Conservation (phyloP, 2,888 invertebrate genomes). For the Synergus gifuensis region DNA sequence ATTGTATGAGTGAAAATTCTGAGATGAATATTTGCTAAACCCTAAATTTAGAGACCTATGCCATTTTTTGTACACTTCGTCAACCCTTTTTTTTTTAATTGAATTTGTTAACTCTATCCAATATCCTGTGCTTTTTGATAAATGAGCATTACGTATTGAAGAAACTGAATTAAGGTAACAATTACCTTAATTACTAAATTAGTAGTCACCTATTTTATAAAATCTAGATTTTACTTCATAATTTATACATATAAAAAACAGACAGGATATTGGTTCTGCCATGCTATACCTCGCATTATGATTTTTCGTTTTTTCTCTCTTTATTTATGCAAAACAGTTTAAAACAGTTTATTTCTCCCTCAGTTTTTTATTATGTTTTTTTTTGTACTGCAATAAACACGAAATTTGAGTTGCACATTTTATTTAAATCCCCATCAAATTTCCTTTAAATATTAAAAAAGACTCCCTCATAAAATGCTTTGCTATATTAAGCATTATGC, state of each 20-base stretch:
- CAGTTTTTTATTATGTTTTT: neutral
- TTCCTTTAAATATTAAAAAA: neutral
- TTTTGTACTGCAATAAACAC: slow-evolving; percentile 30
- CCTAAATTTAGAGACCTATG: slow-evolving; percentile 44
- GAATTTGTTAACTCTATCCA: slow-evolving; percentile 64
- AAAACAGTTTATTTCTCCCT: neutral
- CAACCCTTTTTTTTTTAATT: slow-evolving; percentile 45
- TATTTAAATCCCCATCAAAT: neutral
- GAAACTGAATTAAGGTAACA: too few species aligned
- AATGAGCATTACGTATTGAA: neutral
- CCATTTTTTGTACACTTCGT: slow-evolving; percentile 46
- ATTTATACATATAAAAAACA: slow-evolving; percentile 33
- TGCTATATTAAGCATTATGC: too few species aligned
- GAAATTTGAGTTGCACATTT: slow-evolving; percentile 12
- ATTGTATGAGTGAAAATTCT: slow-evolving; percentile 5
- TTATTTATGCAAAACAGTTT: neutral
- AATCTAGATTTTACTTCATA: neutral
- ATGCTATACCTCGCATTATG: slow-evolving; percentile 42
- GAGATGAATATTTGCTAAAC: slow-evolving; percentile 53
- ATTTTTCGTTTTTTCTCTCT: neutral
- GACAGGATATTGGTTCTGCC: slow-evolving; percentile 15
- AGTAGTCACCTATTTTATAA: neutral
- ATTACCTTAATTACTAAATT: neutral
- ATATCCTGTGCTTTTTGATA: slow-evolving; percentile 59
- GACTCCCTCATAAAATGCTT: too few species aligned